phyloP scores from a whole-genome alignment of 2,888 invertebrate species.

The Xylota segnis region DNA sequence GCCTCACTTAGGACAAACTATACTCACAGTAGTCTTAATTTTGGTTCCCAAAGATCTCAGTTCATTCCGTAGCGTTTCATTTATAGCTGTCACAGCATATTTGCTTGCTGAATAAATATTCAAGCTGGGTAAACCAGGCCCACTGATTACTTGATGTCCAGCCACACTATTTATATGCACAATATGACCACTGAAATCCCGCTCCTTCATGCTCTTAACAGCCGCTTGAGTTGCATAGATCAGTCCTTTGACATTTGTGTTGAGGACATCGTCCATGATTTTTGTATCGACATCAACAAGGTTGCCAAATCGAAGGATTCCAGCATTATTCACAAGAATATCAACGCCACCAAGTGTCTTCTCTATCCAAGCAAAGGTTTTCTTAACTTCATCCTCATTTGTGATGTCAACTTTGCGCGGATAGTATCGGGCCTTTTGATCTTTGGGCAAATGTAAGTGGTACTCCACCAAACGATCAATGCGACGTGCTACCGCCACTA shows the following conservation, averaged over 20 bases:
- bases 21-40: conserved; percentile 83
- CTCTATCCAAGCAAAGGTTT: conserved; percentile 85
- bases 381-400: conserved; percentile 85
- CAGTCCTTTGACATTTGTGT: conserved; percentile 83
- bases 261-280: conserved; percentile 79
- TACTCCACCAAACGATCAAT: conserved; percentile 79
- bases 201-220: conserved; percentile 83
- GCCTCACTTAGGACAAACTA: neutral
- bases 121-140: conserved; percentile 43
- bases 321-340: conserved; percentile 86
- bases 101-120: conserved; percentile 82
- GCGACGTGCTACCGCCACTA: conserved; percentile 85
- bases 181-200: conserved; percentile 83
- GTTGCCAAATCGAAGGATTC: conserved; percentile 78
- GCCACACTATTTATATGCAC: conserved; percentile 82
- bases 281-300: conserved; percentile 42
- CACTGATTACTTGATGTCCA: conserved; percentile 73
- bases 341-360: conserved; percentile 85
- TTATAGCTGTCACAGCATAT: conserved; percentile 81
- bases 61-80: conserved; percentile 82
- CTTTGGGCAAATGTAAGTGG: conserved; percentile 9
- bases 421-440: conserved; percentile 31
- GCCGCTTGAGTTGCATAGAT: conserved; percentile 84
- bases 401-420: conserved; percentile 82
- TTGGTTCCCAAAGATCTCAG: conserved; percentile 80